These are phyloP conservation scores for Paramisgurnus dabryanus DNA, from an alignment of 2,113 vertebrate genomes.

Conservation along the genomic window DNA sequence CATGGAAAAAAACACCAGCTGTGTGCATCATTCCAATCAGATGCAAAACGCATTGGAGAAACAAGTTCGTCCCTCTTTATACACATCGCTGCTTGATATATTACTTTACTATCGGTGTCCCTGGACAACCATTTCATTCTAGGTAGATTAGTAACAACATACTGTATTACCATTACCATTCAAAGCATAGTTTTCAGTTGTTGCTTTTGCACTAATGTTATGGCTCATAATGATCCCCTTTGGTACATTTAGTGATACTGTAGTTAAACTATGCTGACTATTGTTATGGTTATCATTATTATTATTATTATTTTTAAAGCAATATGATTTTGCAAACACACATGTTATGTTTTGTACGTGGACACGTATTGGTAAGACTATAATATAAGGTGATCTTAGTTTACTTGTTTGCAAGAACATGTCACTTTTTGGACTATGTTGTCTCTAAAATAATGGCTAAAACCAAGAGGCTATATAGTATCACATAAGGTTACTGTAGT, in stretches of 20 bases:
- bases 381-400: background rate
- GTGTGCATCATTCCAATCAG: conserved; percentile 42
- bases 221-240: conserved; percentile 23
- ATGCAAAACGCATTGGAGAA: conserved; percentile 23
- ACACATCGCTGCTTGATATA: conserved; percentile 13
- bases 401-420: background rate
- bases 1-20: conserved; percentile 44
- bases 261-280: background rate
- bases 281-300: background rate
- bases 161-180: conserved; percentile 1
- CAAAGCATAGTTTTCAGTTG: background rate
- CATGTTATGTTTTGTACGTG: no score
- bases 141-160: conserved; percentile 19
- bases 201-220: conserved; percentile 30
- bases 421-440: no score
- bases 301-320: background rate
- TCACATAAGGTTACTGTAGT: conserved; percentile 10
- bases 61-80: conserved; percentile 32
- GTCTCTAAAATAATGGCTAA: background rate
- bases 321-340: background rate
- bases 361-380: no score
- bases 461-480: conserved; percentile 14
- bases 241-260: conserved; percentile 6
- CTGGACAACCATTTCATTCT: background rate
- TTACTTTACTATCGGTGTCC: background rate